Evolutionary conservation across 2,888 invertebrate genomes (phyloP), one percentile per base, ranked within the genome.

Genomic region (Phragmatobia fuliginosa): DNA sequence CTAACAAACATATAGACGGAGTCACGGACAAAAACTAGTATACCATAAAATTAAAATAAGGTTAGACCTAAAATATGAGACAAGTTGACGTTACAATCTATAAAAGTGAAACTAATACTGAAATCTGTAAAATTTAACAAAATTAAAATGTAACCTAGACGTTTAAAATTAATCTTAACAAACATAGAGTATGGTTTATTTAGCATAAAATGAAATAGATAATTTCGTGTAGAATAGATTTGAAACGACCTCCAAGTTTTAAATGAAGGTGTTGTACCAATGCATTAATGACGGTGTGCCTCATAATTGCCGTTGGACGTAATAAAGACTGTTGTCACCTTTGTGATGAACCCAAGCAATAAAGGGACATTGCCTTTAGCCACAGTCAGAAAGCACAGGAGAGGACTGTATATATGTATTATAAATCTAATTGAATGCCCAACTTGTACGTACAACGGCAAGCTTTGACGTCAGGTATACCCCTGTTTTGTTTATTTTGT

Each of bases 401-500:
- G 59, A 62, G 45, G 21, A 14, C 49, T 62, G n/a, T 45, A 72
- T 6, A 14, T 74, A 62, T 71, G 36, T 67, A 67, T 65, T 38
- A 68, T 64, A 65, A 70, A 72, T 67, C 45, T 75, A 85, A 85
- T 84, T 83, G 77, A 80, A 79, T 82, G 67, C 59, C 66, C 68
- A 73, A 79, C 68, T 74, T 71, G 14, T 65, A 68, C 74, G 69
- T 52, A 66, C 60, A 65, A 70, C 67, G 66, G 18, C 64, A 65
- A 64, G 68, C 68, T 71, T 73, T 80, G 73, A 77, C 75, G 74
- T 72, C 75, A 83, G 77, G 80, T 80, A 76, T 75, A 65, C 28
- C 36, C 66, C 66, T 71, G 70, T 80, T 77, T 76, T 85, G 85
- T 87, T 86, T 85, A 85, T 83, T 83, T 76, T 78, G 80, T 81